Percentiles rank a stretch among this genome's conserved stretches.
phyloP scores from a whole-genome alignment of 2,797 vertebrate genomes.

The Artibeus jamaicensis region DNA sequence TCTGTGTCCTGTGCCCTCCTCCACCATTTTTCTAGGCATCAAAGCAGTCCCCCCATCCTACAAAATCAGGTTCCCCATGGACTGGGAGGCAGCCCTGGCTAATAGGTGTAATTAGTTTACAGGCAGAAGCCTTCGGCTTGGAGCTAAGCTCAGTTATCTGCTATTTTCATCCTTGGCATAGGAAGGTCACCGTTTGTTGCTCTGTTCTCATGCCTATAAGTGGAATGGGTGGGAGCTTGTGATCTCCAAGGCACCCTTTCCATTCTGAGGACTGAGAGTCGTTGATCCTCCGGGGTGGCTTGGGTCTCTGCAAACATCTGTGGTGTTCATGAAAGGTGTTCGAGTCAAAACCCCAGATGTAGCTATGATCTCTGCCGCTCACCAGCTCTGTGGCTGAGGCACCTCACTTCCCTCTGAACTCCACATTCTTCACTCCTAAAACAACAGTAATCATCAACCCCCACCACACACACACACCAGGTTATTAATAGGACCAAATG shows the following conservation, averaged over 20 bases:
- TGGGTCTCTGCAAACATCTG: not conserved
- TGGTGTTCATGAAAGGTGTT: not conserved
- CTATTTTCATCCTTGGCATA: not conserved
- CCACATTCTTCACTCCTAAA: not conserved
- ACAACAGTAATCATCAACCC: too few species aligned
- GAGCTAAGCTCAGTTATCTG: not conserved
- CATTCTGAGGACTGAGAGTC: not conserved
- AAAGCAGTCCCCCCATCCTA: fast-evolving
- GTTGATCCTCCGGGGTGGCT: not conserved
- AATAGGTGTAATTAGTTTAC: not conserved
- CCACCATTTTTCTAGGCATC: not conserved
- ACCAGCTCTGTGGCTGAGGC: not conserved
- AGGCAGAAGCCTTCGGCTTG: not conserved
- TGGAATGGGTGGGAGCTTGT: not conserved
- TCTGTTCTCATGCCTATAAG: fast-evolving
- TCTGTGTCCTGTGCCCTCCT: not conserved
- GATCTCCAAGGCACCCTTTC: not conserved
- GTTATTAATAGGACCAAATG: not conserved
- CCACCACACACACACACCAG: too few species aligned
- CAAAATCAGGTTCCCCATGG: not conserved
- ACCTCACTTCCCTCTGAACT: not conserved
- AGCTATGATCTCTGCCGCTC: not conserved
- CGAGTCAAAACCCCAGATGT: not conserved
- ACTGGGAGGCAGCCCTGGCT: not conserved
- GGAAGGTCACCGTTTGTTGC: not conserved